Base-by-base conservation (phyloP, 2,888 invertebrate genomes). In the Eristalis intricaria region DNA sequence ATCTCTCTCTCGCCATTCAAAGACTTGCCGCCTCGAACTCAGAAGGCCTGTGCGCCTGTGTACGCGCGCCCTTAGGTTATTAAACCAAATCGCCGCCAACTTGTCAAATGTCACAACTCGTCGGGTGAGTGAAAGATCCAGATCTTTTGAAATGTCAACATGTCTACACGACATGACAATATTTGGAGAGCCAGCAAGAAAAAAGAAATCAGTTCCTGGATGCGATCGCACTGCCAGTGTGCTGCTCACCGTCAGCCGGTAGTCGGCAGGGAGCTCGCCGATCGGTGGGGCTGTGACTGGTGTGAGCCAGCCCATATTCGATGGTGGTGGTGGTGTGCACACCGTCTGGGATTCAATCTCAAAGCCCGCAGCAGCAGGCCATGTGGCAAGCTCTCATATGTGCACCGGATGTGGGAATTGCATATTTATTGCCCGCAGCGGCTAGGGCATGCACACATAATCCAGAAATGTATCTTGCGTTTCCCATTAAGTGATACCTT, bases 1-100 rank as follows among this genome's bases (percentile, higher is more conserved):
- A 43, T 40, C 32, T 23, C 35, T 32, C 5, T 4, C 2, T 2
- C 2, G 35, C 50, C 26, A 74, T 22, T 70, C 75, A 87, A 87
- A 87, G 84, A 43, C 69, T 68, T 64, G 76, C 79, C 87, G 87
- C 83, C 69, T 71, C 61, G 29, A 50, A 60, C 73, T 73, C 19
- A 1, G 2, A 1, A 4, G 2, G n/a, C n/a, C 50, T 50, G 50
- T 35, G 35, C 38, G 38, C 38, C n/a, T 19, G 10, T 73, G 60
- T 50, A 58, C 68, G 81, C 13, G 35, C 58, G 79, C 71, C 84
- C 79, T 84, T 64, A 76, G 87, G 87, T 87, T 87, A 87, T 87
- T 87, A 84, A 87, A 87, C 84, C 76, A 87, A 87, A 87, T 87
- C 87, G 87, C 87, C 87, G 87, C 87, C 87, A 87, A 87, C 87